These are phyloP conservation scores for Drosophila jambulina DNA, from an alignment of 1,140 invertebrate species.

Conservation along the genomic window DNA sequence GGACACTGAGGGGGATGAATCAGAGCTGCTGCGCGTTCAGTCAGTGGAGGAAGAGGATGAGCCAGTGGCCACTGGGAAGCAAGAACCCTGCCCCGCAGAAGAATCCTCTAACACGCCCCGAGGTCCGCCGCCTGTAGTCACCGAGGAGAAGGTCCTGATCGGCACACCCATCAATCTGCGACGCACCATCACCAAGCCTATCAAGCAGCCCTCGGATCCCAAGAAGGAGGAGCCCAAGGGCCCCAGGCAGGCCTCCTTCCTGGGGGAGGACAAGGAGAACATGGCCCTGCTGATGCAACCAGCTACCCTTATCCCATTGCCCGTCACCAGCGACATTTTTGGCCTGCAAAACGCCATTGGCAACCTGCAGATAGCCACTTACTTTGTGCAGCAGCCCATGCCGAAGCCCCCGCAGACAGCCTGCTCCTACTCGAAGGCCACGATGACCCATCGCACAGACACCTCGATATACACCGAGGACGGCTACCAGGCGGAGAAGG, in stretches of 20 bases:
- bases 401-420: constrained; percentile 50
- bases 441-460: constrained; percentile 73
- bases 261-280: constrained; percentile 65
- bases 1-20: constrained; percentile 13
- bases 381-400: constrained; percentile 73
- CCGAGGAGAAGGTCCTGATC: constrained; percentile 79
- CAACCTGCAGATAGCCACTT: constrained; percentile 81
- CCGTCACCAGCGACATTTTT: constrained; percentile 79
- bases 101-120: constrained; percentile 28
- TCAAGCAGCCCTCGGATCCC: constrained; percentile 35
- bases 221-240: constrained; percentile 10
- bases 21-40: constrained; percentile 1
- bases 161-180: constrained; percentile 82
- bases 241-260: constrained; percentile 1
- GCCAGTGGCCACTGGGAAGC: background rate
- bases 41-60: constrained; percentile 1
- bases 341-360: constrained; percentile 80
- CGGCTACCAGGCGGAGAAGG: constrained; percentile 75
- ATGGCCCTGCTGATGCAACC: constrained; percentile 85
- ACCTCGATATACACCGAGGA: constrained; percentile 77
- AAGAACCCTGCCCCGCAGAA: background rate
- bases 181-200: constrained; percentile 74
- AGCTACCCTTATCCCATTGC: constrained; percentile 83
- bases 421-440: constrained; percentile 60
- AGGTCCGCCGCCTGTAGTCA: constrained; percentile 28